These are phyloP conservation scores for Sebastes ruberrimus DNA, from an alignment of 2,797 vertebrate genomes.

Conservation along the genomic window DNA sequence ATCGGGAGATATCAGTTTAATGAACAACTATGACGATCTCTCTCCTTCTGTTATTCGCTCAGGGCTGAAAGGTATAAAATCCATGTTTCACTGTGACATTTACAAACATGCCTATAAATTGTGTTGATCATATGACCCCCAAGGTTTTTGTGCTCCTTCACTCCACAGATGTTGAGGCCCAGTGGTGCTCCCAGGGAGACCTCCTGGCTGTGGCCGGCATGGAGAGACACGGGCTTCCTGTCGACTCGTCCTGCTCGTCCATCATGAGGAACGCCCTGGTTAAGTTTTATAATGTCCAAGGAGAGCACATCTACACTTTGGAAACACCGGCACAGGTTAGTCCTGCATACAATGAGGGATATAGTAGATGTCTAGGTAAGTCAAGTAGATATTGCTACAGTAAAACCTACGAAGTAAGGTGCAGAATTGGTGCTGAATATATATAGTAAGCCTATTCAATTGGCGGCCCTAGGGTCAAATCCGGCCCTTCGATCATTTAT, in stretches of 20 bases:
- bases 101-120: background rate
- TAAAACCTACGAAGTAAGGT: background rate
- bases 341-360: background rate
- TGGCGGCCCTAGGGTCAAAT: no score
- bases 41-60: constrained; percentile 95
- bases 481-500: no score
- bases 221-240: constrained; percentile 88
- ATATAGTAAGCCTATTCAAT: no score
- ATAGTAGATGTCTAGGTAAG: background rate
- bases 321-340: no score
- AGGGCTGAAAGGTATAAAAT: constrained; percentile 92
- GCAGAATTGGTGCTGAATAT: background rate
- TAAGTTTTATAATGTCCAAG: constrained; percentile 85
- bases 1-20: constrained; percentile 97
- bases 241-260: constrained; percentile 86
- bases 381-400: background rate
- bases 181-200: constrained; percentile 99
- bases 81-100: background rate
- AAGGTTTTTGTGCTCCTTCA: background rate
- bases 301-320: constrained; percentile 86
- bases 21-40: constrained; percentile 98
- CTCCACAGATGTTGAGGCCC: constrained; percentile 92
- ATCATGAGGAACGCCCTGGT: constrained; percentile 92
- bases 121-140: background rate
- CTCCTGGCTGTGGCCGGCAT: constrained; percentile 97